Evolutionary conservation across 2,113 vertebrate genomes (phyloP), one percentile per base, ranked within the genome.

Genomic region (Rattus rattus): DNA sequence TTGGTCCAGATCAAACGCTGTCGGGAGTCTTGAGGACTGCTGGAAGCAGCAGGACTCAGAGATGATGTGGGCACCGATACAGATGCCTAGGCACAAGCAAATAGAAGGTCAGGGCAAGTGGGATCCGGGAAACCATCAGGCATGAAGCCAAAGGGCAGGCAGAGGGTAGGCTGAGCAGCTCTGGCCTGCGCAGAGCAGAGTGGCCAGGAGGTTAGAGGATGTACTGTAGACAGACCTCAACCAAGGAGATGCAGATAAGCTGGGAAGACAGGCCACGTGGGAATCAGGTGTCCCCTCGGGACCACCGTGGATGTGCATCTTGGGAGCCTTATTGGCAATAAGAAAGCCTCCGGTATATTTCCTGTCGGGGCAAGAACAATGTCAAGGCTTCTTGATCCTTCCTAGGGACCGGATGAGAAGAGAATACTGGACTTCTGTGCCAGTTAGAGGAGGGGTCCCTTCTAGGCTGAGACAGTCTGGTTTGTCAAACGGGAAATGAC

Each of bases 91-190:
- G 59, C 54, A 90, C 91, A 92, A 61, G 91, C 17, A 84, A 65
- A 61, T 0, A 26, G 63, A 95, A 88, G 56, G 90, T 72, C n/a
- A 47, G 76, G 59, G 76, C 85, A 85, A 94, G 81, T 5, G 13
- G 59, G 70, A 85, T 81, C 81, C 97, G 86, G 93, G 85, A 96
- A 88, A 73, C 76, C 86, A 73, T 43, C 85, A 88, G 81, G 91
- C 47, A 1, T 43, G 47, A 79, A 85, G 94, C 93, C 65, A 49
- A 61, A 77, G 86, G 39, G 26, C 10, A 67, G 39, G 61, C 56
- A 2, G 47, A 81, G 59, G 91, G 83, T 54, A 81, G 86, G 24
- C 85, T 49, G 89, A 95, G 92, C 36, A 81, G 77, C n/a, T 63
- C 20, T 1, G 1, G 52, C 52, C 54, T 52, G 19, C n/a, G 28